These are phyloP conservation scores for Panthera tigris DNA, from an alignment of 2,113 vertebrate genomes.

Conservation along the genomic window DNA sequence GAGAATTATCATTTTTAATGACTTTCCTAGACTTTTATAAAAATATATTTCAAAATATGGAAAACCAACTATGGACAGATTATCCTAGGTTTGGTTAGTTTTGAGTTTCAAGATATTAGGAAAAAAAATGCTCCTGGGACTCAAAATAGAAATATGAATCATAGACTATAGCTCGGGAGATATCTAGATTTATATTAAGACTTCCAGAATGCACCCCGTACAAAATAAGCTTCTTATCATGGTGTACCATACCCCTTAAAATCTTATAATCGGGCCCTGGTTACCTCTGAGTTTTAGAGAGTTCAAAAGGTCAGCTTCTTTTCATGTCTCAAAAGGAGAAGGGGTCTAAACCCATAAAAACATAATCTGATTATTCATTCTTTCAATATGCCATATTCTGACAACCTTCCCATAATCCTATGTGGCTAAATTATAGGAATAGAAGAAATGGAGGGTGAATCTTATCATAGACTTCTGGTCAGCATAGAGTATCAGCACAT, in stretches of 20 bases:
- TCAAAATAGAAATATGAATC: neutral
- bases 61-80: neutral
- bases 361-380: neutral
- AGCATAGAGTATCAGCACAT: neutral
- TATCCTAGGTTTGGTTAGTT: neutral
- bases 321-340: neutral
- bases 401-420: neutral
- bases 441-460: neutral
- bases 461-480: neutral
- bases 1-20: conserved; percentile 13
- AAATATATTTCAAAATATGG: neutral
- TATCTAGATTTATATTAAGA: neutral
- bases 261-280: neutral
- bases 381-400: neutral
- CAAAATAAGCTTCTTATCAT: neutral
- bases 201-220: neutral
- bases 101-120: neutral
- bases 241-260: neutral
- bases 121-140: neutral
- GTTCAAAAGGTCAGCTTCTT: neutral
- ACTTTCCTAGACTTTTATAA: neutral
- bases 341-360: neutral
- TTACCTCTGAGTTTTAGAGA: neutral
- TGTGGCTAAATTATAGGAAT: neutral
- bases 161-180: neutral